phyloP scores from a whole-genome alignment of 2,797 vertebrate genomes.

The Urosaurus nigricauda region DNA sequence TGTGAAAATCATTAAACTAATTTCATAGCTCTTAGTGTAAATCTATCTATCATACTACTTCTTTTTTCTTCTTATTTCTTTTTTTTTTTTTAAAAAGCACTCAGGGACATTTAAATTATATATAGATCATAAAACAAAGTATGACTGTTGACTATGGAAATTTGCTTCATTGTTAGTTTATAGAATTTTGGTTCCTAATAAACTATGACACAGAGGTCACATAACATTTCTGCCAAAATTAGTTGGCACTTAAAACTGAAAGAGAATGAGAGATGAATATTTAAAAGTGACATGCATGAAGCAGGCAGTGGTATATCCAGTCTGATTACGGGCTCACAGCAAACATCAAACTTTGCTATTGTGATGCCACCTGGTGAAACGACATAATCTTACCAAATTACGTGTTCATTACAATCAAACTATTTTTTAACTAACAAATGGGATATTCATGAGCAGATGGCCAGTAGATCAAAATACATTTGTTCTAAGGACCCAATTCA shows the following conservation, averaged over 20 bases:
- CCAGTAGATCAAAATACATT: constrained; percentile 77
- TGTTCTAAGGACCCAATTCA: constrained; percentile 74
- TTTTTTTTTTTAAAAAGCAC: background rate
- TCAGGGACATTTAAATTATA: constrained; percentile 22
- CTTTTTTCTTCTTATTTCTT: too few species aligned
- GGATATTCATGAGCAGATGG: constrained; percentile 79
- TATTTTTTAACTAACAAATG: constrained; percentile 71
- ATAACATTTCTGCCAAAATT: constrained; percentile 46
- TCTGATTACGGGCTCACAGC: constrained; percentile 42
- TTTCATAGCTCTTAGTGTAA: constrained; percentile 29
- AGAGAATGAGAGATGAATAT: constrained; percentile 50
- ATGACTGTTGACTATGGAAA: constrained; percentile 7
- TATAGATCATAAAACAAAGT: constrained; percentile 36
- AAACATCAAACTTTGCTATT: constrained; percentile 65
- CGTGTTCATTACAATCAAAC: constrained; percentile 71
- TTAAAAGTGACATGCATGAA: constrained; percentile 56
- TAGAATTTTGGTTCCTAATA: constrained; percentile 19
- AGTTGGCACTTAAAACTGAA: constrained; percentile 43
- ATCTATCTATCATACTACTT: too few species aligned
- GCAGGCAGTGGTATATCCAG: constrained; percentile 25
- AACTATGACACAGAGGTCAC: constrained; percentile 16
- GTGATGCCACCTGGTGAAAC: constrained; percentile 73
- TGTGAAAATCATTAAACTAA: background rate
- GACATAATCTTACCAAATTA: constrained; percentile 66
- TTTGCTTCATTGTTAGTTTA: constrained; percentile 29